These are phyloP conservation scores for Hipparchia sbordonii DNA, from an alignment of 2,888 invertebrate genomes.

Conservation along the genomic window DNA sequence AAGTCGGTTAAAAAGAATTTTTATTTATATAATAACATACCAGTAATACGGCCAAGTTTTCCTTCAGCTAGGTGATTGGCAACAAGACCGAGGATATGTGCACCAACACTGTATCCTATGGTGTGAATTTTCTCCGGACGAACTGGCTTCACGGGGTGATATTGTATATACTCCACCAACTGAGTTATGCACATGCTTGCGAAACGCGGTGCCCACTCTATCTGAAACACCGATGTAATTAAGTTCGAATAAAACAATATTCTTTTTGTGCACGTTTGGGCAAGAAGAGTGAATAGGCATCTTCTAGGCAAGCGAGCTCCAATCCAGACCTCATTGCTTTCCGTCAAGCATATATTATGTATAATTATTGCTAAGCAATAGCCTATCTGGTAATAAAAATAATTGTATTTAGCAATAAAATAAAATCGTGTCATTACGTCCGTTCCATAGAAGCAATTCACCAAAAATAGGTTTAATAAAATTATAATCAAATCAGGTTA, in stretches of 20 bases:
- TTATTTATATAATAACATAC: slow-evolving; percentile 18
- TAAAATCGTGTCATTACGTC: no score
- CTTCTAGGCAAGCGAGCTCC: no score
- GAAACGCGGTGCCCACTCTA: slow-evolving; percentile 85
- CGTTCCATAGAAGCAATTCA: no score
- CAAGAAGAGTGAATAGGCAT: no score
- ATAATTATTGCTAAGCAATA: no score
- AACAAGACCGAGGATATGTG: slow-evolving; percentile 92
- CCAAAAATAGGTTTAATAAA: no score
- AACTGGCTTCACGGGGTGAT: slow-evolving; percentile 88
- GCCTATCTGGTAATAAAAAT: no score
- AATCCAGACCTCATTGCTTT: no score
- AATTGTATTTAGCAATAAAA: no score
- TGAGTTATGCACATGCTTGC: slow-evolving; percentile 90
- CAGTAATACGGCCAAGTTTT: slow-evolving; percentile 90
- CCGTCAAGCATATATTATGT: no score
- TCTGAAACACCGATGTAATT: slow-evolving; percentile 54
- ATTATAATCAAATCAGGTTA: no score
- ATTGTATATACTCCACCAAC: slow-evolving; percentile 88
- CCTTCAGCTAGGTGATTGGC: slow-evolving; percentile 90
- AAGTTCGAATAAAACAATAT: neutral
- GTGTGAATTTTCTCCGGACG: slow-evolving; percentile 89
- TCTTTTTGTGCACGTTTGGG: neutral
- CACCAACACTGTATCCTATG: slow-evolving; percentile 94
- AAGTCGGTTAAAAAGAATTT: no score